phyloP scores from a whole-genome alignment of 2,888 invertebrate genomes.

The Cylindroiulus punctatus region DNA sequence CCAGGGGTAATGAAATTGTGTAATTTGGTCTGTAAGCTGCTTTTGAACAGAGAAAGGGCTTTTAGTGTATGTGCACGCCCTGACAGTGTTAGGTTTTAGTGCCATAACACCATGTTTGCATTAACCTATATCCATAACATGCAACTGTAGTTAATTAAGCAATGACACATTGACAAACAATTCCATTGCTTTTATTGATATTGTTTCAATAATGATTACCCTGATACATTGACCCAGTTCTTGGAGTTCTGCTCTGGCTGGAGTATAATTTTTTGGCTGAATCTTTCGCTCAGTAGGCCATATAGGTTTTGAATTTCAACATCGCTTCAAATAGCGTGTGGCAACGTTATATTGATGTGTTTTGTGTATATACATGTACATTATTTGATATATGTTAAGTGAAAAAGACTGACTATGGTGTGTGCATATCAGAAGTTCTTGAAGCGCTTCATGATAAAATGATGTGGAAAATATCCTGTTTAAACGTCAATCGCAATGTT shows the following conservation, averaged over 20 bases:
- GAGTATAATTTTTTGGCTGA: not conserved
- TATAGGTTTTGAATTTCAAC: not conserved
- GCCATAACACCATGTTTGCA: not conserved
- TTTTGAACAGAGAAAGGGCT: not conserved
- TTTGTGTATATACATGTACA: not conserved
- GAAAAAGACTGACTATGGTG: too few species aligned
- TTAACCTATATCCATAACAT: not conserved
- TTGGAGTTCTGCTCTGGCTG: not conserved
- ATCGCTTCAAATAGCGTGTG: not conserved
- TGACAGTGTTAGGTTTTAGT: not conserved
- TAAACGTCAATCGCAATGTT: not conserved
- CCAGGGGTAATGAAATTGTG: not conserved
- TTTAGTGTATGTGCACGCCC: not conserved
- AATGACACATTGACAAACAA: not conserved
- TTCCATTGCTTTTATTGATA: not conserved
- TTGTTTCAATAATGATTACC: not conserved
- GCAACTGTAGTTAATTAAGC: not conserved
- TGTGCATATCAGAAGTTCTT: not conserved
- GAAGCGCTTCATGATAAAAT: not conserved
- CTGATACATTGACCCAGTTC: constrained; percentile 2
- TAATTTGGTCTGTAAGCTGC: constrained; percentile 16
- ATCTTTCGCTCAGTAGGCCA: too few species aligned
- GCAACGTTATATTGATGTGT: not conserved
- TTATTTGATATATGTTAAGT: too few species aligned
- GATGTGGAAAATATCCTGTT: not conserved